Conservation (phyloP, 2,888 invertebrate genomes). For the Euclidia mi region DNA sequence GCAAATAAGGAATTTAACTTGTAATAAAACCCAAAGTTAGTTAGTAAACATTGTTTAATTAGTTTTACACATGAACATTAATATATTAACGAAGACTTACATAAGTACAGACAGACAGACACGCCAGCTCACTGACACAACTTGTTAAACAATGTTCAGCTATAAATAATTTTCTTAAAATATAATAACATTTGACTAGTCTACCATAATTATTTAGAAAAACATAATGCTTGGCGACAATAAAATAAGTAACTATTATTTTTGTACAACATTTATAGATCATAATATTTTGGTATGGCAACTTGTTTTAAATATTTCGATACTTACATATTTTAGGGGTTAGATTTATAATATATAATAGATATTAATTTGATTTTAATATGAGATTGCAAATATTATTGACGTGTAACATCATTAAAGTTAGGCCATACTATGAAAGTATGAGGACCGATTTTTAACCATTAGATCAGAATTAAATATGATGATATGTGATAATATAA, state of each 20-base stretch:
- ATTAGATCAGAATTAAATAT: too few species aligned
- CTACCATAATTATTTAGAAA: slow-evolving; percentile 29
- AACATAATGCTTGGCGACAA: slow-evolving; percentile 19
- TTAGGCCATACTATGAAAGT: neutral
- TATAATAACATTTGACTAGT: slow-evolving; percentile 53
- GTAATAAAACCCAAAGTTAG: neutral
- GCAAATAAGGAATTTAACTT: neutral
- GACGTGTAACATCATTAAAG: neutral
- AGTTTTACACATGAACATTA: slow-evolving; percentile 25
- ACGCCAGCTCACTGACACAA: neutral
- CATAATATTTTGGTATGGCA: slow-evolving; percentile 9
- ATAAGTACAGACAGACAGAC: neutral
- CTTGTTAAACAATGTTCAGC: slow-evolving; percentile 37
- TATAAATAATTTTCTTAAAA: slow-evolving; percentile 43
- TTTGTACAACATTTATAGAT: neutral
- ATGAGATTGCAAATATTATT: neutral
- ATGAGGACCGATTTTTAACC: too few species aligned
- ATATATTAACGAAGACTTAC: slow-evolving; percentile 1
- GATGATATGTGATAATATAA: too few species aligned
- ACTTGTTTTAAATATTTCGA: neutral
- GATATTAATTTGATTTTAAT: neutral
- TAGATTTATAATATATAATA: neutral
- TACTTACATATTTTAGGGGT: neutral
- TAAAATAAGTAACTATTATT: slow-evolving; percentile 16
- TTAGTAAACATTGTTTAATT: slow-evolving; percentile 48